Percentiles rank a stretch among this genome's conserved stretches.
phyloP scores from a whole-genome alignment of 2,888 invertebrate species.

The Cyclophora punctaria region DNA sequence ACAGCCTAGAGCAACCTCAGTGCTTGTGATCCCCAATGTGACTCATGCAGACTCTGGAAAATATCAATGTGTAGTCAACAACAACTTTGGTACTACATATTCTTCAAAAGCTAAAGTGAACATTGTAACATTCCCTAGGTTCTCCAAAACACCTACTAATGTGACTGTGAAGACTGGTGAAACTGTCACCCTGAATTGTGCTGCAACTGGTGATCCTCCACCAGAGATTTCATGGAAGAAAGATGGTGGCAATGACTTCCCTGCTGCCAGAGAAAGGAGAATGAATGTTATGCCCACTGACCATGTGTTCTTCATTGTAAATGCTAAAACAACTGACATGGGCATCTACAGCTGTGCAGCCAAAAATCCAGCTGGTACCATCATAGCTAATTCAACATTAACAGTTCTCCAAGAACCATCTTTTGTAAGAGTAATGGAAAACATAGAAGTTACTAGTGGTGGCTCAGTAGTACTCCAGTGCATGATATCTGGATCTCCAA shows the following conservation, averaged over 20 bases:
- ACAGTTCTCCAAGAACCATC: constrained; percentile 90
- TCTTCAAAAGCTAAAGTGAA: constrained; percentile 90
- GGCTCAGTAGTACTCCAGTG: constrained; percentile 92
- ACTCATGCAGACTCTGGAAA: constrained; percentile 88
- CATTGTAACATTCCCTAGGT: constrained; percentile 90
- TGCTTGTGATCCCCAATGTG: constrained; percentile 83
- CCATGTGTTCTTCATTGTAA: constrained; percentile 93
- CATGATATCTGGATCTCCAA: constrained; percentile 88
- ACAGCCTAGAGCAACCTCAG: constrained; percentile 80
- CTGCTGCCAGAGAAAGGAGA: constrained; percentile 93
- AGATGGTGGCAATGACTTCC: constrained; percentile 95
- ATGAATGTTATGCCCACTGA: constrained; percentile 95
- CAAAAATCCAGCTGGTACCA: constrained; percentile 89
- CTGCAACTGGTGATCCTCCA: constrained; percentile 89
- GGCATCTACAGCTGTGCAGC: constrained; percentile 96
- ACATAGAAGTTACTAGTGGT: constrained; percentile 87
- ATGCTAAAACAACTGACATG: constrained; percentile 90
- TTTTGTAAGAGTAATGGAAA: constrained; percentile 89
- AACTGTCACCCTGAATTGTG: constrained; percentile 92
- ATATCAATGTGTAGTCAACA: constrained; percentile 95
- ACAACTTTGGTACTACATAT: constrained; percentile 91
- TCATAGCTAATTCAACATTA: constrained; percentile 89
- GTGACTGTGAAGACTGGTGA: constrained; percentile 89
- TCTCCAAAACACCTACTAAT: constrained; percentile 88
- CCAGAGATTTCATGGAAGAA: constrained; percentile 94